phyloP scores from a whole-genome alignment of 2,113 vertebrate species.

The Xenus cinereus region DNA sequence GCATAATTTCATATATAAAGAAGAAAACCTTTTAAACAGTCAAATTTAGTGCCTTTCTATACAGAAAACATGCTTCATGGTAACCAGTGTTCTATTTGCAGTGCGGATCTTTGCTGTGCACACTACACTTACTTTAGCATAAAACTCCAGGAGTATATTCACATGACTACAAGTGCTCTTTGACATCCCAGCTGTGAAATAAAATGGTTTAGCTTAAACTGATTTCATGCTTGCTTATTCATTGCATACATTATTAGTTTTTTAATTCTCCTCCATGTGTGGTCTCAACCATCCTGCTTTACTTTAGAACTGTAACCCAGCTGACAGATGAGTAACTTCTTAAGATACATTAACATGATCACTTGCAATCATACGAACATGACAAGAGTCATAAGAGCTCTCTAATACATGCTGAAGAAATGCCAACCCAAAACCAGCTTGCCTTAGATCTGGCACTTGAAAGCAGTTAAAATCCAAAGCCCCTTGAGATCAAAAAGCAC shows the following conservation, averaged over 20 bases:
- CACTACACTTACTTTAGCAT: neutral
- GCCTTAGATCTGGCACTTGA: constrained; percentile 4
- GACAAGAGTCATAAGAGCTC: neutral
- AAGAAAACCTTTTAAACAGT: neutral
- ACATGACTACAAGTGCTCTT: neutral
- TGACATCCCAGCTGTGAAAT: neutral
- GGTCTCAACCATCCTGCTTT: neutral
- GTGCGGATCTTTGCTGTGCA: neutral
- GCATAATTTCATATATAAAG: neutral
- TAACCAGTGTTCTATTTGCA: neutral
- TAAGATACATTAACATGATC: neutral
- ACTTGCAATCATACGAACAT: neutral
- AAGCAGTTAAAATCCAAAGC: neutral
- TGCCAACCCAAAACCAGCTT: neutral
- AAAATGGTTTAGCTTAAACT: neutral
- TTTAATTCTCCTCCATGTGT: neutral
- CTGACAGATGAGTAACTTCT: neutral
- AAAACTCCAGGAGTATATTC: neutral
- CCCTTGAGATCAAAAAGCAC: constrained; percentile 5
- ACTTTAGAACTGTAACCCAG: neutral
- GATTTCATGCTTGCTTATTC: neutral
- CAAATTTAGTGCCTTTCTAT: neutral
- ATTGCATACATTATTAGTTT: neutral
- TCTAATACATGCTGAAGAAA: neutral
- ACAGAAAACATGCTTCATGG: neutral